phyloP scores from a whole-genome alignment of 1,140 invertebrate species.

The Drosophila lowei region DNA sequence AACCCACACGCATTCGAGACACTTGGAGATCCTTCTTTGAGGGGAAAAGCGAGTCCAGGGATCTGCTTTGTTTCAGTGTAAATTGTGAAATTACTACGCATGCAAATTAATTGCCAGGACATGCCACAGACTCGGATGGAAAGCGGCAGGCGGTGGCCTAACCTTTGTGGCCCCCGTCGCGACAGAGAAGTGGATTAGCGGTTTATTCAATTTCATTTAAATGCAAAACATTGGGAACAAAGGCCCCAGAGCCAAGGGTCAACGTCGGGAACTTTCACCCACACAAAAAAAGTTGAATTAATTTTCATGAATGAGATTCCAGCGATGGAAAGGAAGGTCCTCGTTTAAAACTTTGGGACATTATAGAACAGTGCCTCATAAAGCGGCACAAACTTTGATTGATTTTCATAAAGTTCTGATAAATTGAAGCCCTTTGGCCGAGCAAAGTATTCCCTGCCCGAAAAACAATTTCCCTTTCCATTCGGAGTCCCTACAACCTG shows the following conservation, averaged over 20 bases:
- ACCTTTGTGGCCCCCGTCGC: conserved; percentile 42
- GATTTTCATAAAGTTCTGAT: no score
- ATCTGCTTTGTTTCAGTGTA: conserved; percentile 25
- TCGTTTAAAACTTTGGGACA: no score
- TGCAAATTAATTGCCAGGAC: conserved; percentile 69
- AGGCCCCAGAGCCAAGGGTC: conserved; percentile 1
- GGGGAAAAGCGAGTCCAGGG: background rate
- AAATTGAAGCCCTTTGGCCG: no score
- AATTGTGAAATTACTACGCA: conserved; percentile 54
- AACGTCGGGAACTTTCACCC: conserved; percentile 37
- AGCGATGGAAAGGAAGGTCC: background rate
- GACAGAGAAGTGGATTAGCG: conserved; percentile 68
- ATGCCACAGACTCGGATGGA: conserved; percentile 6
- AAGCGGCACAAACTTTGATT: no score
- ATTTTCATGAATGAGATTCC: background rate
- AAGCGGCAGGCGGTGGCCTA: conserved; percentile 23
- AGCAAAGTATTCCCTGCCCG: background rate
- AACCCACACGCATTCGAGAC: conserved; percentile 22
- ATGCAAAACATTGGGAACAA: conserved; percentile 71
- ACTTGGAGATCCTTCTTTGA: conserved; percentile 11
- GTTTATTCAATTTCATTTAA: conserved; percentile 77
- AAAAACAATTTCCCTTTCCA: conserved; percentile 32
- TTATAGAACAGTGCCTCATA: no score
- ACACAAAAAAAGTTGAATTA: conserved; percentile 9
- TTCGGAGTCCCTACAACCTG: background rate